Conservation (phyloP, 2,888 invertebrate species). For the Eumacrocentrus americanus region DNA sequence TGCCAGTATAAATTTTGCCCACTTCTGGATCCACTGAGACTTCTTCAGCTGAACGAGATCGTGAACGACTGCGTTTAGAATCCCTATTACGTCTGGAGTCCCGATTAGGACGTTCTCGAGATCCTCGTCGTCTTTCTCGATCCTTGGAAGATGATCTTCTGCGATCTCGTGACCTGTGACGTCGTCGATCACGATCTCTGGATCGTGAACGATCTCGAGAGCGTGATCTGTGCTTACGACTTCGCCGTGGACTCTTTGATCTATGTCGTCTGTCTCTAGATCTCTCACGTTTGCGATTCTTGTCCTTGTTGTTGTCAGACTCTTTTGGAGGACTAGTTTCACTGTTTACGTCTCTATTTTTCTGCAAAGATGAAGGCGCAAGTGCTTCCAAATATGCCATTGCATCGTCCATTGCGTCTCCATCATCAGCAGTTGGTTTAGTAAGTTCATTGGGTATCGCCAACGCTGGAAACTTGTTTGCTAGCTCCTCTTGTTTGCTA, state of each 20-base stretch:
- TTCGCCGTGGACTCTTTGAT: conserved; percentile 30
- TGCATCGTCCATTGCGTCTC: conserved; percentile 74
- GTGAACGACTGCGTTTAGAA: conserved; percentile 40
- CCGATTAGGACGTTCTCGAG: conserved; percentile 48
- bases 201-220: conserved; percentile 49
- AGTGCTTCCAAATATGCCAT: conserved; percentile 87
- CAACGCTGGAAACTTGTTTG: conserved; percentile 78
- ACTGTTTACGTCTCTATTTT: conserved; percentile 32
- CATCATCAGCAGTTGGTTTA: conserved; percentile 57
- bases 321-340: conserved; percentile 37
- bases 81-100: conserved; percentile 29
- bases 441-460: conserved; percentile 77
- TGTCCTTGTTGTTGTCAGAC: conserved; percentile 48
- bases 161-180: conserved; percentile 45
- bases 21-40: conserved; percentile 78
- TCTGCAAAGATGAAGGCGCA: conserved; percentile 70
- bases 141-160: conserved; percentile 52
- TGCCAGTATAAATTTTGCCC: conserved; percentile 89
- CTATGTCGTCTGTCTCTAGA: conserved; percentile 40
- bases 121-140: conserved; percentile 38
- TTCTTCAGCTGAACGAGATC: conserved; percentile 51
- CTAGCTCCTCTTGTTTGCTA: conserved; percentile 66
- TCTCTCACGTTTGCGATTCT: conserved; percentile 50
- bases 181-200: conserved; percentile 50
- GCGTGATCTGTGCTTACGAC: conserved; percentile 35